phyloP scores from a whole-genome alignment of 2,888 invertebrate species.

The Amblyjoppa proteus region DNA sequence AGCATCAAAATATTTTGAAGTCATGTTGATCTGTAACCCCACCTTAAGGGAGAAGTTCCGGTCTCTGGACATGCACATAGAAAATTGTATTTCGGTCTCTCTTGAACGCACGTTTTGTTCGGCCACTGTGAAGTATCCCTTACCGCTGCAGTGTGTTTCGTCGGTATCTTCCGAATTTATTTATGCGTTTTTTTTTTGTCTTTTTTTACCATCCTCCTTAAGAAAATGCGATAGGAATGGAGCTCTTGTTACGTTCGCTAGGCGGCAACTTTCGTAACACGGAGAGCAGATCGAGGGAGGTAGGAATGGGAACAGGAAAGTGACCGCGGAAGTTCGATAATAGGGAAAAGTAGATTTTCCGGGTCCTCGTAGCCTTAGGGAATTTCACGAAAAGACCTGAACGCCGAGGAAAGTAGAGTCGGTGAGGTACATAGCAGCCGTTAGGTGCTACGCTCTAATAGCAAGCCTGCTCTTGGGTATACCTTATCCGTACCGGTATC shows the following conservation, averaged over 20 bases:
- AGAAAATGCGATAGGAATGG: constrained; percentile 22
- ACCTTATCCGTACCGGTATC: constrained; percentile 10
- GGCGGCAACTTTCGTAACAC: not conserved
- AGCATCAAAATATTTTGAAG: too few relatives aligned
- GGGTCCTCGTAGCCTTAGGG: constrained; percentile 39
- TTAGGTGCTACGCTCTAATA: constrained; percentile 32
- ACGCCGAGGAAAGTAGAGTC: constrained; percentile 48
- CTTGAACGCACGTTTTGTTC: too few relatives aligned
- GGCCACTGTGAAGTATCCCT: too few relatives aligned
- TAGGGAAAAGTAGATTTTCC: constrained; percentile 66
- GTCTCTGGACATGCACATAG: not conserved
- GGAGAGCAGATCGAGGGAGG: constrained; percentile 2
- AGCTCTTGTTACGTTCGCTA: not conserved
- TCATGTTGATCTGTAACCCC: too few relatives aligned
- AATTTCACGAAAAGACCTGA: constrained; percentile 53
- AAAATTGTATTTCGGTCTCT: too few relatives aligned
- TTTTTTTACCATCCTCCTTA: not conserved
- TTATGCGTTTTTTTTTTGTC: constrained; percentile 35
- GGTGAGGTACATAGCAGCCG: constrained; percentile 26
- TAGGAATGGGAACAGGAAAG: constrained; percentile 45
- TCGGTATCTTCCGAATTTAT: constrained; percentile 22
- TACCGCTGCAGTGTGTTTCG: constrained; percentile 7
- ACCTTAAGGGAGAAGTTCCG: not conserved
- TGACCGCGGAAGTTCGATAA: constrained; percentile 66
- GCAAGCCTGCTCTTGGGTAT: not conserved